These are phyloP conservation scores for Sebastes minor DNA, from an alignment of 2,797 vertebrate species.

Conservation along the genomic window DNA sequence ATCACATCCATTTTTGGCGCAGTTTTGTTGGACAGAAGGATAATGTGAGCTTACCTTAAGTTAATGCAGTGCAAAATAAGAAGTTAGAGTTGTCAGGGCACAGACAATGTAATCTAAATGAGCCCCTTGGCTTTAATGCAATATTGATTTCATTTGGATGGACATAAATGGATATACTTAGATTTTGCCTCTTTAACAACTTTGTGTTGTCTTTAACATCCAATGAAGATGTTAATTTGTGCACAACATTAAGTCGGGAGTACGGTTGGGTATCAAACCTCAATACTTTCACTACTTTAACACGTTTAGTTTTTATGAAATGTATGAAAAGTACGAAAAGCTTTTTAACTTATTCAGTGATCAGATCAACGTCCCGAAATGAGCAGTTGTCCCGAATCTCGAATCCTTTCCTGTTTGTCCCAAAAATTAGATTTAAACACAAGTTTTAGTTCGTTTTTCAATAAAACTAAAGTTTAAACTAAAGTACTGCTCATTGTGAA, in stretches of 20 bases:
- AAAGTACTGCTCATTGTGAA: too few species aligned
- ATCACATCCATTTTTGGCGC: not conserved
- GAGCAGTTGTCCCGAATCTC: too few species aligned
- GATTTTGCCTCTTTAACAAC: not conserved
- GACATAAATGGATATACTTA: not conserved
- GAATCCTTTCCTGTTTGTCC: too few species aligned
- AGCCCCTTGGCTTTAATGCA: not conserved
- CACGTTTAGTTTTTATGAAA: not conserved
- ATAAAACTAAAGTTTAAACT: too few species aligned
- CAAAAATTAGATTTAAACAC: too few species aligned
- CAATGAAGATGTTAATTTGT: not conserved
- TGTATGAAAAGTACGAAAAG: not conserved
- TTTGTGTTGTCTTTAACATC: not conserved
- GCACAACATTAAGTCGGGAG: not conserved
- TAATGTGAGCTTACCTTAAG: not conserved
- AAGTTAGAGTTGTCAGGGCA: not conserved
- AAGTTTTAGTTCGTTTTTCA: too few species aligned
- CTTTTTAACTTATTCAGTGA: not conserved
- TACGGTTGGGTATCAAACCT: not conserved
- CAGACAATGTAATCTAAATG: not conserved
- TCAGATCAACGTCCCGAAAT: not conserved
- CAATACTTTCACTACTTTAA: not conserved
- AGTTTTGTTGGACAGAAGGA: not conserved
- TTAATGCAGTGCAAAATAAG: not conserved
- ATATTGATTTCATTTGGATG: not conserved